These are phyloP conservation scores for Eutolmus rufibarbis DNA, from an alignment of 2,888 invertebrate genomes.

Conservation along the genomic window DNA sequence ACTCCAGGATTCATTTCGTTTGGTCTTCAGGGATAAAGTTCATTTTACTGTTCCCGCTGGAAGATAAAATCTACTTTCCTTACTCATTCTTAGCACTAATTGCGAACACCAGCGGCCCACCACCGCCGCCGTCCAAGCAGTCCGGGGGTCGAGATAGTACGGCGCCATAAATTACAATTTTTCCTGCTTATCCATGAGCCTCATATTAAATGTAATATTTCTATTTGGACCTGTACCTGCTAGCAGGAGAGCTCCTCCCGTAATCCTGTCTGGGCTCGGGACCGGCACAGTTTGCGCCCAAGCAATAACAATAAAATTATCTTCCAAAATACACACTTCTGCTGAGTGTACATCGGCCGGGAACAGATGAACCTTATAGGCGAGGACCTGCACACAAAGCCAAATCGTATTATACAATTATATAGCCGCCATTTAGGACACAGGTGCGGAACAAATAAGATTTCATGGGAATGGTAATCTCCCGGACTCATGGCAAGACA, in stretches of 20 bases:
- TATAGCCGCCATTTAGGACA: conserved; percentile 35
- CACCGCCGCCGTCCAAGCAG: background rate
- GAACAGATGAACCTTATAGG: conserved; percentile 34
- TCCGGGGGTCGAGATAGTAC: background rate
- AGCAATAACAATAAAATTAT: conserved; percentile 46
- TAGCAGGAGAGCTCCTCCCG: conserved; percentile 15
- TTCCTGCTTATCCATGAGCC: conserved; percentile 41
- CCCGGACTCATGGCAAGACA: conserved; percentile 29
- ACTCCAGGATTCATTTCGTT: conserved; percentile 9
- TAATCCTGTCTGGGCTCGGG: conserved; percentile 38
- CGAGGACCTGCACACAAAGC: conserved; percentile 2
- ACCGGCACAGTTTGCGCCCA: conserved; percentile 26
- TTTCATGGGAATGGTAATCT: conserved; percentile 43
- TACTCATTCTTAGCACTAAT: conserved; percentile 37
- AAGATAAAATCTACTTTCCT: conserved; percentile 41
- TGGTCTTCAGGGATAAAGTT: conserved; percentile 22
- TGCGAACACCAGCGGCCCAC: conserved; percentile 19
- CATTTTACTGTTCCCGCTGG: conserved; percentile 7
- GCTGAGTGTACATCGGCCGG: background rate
- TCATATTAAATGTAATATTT: conserved; percentile 45
- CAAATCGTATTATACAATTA: conserved; percentile 34
- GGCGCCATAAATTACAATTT: conserved; percentile 42
- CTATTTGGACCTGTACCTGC: conserved; percentile 38
- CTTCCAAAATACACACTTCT: conserved; percentile 39
- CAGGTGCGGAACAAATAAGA: conserved; percentile 41